Evolutionary conservation across 2,797 vertebrate species (phyloP), one percentile per base, ranked within the genome.

Genomic region (Australoheros facetus): DNA sequence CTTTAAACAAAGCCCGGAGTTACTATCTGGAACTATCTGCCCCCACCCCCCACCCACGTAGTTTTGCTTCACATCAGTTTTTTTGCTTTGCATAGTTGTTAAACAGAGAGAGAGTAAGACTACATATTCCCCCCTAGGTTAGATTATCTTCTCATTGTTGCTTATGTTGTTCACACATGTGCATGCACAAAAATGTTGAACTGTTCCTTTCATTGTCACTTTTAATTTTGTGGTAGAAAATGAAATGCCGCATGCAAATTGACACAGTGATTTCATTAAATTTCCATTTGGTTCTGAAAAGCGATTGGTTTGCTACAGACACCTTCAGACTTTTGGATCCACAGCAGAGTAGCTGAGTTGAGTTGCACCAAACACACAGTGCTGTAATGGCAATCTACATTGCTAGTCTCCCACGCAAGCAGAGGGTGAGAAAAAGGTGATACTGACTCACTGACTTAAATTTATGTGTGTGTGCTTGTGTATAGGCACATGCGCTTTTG

Each of bases 381-480:
- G 83, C 84, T 90, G 90, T 89, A 93, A 93, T 93, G 88, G 90
- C 87, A 78, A 89, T 92, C 93, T 91, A 87, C 88, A 92, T 85
- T 56, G 77, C 87, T 58, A 4, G 59, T 84, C 92, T 94, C 96
- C 95, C 93, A 96, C 96, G 85, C 95, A 93, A 88, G 83, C 87
- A 92, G 89, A 95, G 93, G 93, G 94, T 93, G 93, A 93, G 90
- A 85, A 90, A 92, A 93, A 95, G 95, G 95, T 95, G 94, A 96
- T 85, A 93, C 93, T 95, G 95, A 96, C 93, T 96, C 95, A 96
- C 94, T 86, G 88, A 94, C 92, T 92, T 91, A 89, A 95, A 94
- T 93, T 73, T 90, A 86, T 83, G 34, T 34, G 34, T 34, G 8
- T 37, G 34, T 34, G 32, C 8, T 7, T 34, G 32, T 9, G 32